phyloP scores from a whole-genome alignment of 2,113 vertebrate genomes.

The Taurulus bubalis region DNA sequence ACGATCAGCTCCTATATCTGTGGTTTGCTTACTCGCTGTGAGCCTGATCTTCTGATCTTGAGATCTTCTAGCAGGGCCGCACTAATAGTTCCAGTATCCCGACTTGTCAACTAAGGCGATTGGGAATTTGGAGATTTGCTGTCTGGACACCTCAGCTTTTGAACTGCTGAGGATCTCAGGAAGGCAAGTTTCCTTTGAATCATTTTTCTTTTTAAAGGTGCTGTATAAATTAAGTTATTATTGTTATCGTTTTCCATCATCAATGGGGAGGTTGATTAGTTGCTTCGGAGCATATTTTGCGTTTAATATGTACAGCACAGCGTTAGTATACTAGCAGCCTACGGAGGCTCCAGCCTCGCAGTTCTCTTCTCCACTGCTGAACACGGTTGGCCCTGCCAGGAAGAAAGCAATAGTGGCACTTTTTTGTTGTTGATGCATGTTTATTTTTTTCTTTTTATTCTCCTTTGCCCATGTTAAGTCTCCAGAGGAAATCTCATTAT shows the following conservation, averaged over 20 bases:
- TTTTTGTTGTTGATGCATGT: conserved; percentile 14
- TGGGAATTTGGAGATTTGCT: background rate
- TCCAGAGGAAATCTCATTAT: conserved; percentile 39
- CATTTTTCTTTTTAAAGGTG: no score
- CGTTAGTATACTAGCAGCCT: conserved; percentile 10
- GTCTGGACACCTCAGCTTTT: no score
- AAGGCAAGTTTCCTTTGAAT: background rate
- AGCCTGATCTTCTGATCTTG: background rate
- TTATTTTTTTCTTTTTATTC: conserved; percentile 28
- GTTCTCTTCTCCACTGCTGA: conserved; percentile 13
- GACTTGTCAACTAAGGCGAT: background rate
- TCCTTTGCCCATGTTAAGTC: conserved; percentile 21
- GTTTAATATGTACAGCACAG: conserved; percentile 14
- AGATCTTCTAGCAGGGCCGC: background rate
- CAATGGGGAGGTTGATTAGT: conserved; percentile 27
- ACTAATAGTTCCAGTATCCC: background rate
- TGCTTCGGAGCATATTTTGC: conserved; percentile 37
- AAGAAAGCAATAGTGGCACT: conserved; percentile 5
- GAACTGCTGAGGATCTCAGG: background rate
- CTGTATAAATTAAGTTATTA: background rate
- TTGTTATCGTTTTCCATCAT: background rate
- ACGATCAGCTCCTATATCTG: background rate
- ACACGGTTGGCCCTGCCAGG: conserved; percentile 15
- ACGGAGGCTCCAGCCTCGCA: conserved; percentile 13
- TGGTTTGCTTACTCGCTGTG: background rate